Conservation (phyloP, 2,797 vertebrate species). For the Etheostoma nigrum region DNA sequence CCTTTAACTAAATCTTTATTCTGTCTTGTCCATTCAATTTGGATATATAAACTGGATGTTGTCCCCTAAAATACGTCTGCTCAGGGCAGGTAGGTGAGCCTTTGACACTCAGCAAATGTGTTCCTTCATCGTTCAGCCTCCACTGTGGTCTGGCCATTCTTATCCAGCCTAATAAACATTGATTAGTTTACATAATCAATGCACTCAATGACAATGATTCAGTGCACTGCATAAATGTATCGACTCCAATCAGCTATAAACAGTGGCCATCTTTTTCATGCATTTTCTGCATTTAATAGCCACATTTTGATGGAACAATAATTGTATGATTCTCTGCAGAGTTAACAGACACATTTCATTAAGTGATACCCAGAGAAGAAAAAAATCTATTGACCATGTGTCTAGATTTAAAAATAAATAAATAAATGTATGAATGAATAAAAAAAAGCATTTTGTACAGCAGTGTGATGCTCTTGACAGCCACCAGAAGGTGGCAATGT, state of each 20-base stretch:
- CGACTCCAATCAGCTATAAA: constrained; percentile 72
- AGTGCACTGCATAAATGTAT: constrained; percentile 81
- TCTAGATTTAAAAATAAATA: constrained; percentile 36
- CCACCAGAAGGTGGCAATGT: constrained; percentile 75
- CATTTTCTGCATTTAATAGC: constrained; percentile 67
- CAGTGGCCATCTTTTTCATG: constrained; percentile 64
- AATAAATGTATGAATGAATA: constrained; percentile 37
- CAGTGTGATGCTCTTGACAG: background rate
- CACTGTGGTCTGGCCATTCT: constrained; percentile 66
- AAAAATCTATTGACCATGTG: constrained; percentile 69
- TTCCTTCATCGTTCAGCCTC: constrained; percentile 77
- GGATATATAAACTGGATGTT: background rate
- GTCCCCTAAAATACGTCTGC: constrained; percentile 10
- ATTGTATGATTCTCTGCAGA: constrained; percentile 52
- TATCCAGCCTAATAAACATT: constrained; percentile 77
- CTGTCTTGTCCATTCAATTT: background rate
- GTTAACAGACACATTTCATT: constrained; percentile 67
- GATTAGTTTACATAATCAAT: constrained; percentile 83
- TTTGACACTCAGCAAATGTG: constrained; percentile 66
- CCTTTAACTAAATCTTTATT: background rate
- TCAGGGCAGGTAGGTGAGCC: constrained; percentile 55
- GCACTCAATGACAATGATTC: constrained; percentile 85
- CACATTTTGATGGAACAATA: constrained; percentile 63
- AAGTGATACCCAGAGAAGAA: constrained; percentile 59
- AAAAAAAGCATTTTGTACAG: constrained; percentile 4